A percentile compares a stretch with the other conserved stretches of the same genome.
phyloP scores from a whole-genome alignment of 37 sponge, comb jelly and placozoan species.

The Dysidea cf. avara region DNA sequence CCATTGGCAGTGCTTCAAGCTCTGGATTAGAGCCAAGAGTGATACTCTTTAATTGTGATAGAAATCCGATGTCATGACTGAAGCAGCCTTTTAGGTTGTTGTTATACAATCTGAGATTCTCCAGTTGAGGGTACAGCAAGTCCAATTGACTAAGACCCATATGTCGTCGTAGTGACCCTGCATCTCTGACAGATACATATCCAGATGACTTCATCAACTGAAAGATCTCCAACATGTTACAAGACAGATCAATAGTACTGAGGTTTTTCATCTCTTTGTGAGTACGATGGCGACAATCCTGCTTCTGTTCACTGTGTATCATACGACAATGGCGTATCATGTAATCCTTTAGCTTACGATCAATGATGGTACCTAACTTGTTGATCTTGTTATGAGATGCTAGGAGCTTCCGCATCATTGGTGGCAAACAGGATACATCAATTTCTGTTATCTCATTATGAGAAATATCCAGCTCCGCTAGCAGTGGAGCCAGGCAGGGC shows the following conservation, averaged over 20 bases:
- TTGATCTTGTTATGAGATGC: constrained; percentile 25
- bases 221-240: constrained; percentile 49
- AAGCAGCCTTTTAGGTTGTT: constrained; percentile 59
- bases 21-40: constrained; percentile 36
- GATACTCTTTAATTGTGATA: constrained; percentile 58
- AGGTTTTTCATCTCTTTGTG: constrained; percentile 40
- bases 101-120: constrained; percentile 44
- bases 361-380: constrained; percentile 30
- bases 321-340: too few species aligned
- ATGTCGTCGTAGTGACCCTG: too few species aligned
- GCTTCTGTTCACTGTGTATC: neutral
- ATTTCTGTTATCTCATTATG: constrained; percentile 27
- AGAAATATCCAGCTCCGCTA: constrained; percentile 60
- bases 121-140: constrained; percentile 70
- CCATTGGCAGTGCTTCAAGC: constrained; percentile 55
- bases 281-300: constrained; percentile 49
- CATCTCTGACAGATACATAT: constrained; percentile 3
- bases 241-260: constrained; percentile 24
- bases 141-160: constrained; percentile 13
- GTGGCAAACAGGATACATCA: constrained; percentile 48
- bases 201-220: constrained; percentile 14
- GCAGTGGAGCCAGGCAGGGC: constrained; percentile 68
- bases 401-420: constrained; percentile 36
- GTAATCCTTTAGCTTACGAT: too few species aligned
- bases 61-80: constrained; percentile 65